These are phyloP conservation scores for Euborellia annulipes DNA, from an alignment of 1,140 invertebrate species.

Conservation along the genomic window DNA sequence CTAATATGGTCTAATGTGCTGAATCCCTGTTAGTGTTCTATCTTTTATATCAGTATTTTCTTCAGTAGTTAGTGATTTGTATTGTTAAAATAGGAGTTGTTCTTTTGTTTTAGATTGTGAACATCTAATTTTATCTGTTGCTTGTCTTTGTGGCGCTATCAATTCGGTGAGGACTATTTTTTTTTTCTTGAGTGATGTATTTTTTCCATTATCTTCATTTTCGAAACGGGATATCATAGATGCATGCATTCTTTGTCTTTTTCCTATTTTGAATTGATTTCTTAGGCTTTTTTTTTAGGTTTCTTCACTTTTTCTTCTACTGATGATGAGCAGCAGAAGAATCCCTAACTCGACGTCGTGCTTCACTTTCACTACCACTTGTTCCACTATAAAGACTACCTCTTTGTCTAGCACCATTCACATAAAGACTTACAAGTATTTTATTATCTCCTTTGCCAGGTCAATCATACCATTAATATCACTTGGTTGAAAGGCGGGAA, in stretches of 20 bases:
- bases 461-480: constrained; percentile 52
- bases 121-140: constrained; percentile 62
- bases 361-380: constrained; percentile 31
- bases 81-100: constrained; percentile 12
- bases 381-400: constrained; percentile 50
- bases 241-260: not conserved
- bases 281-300: not conserved
- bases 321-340: constrained; percentile 25
- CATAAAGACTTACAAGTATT: constrained; percentile 55
- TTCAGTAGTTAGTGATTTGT: constrained; percentile 18
- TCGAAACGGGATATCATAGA: constrained; percentile 6
- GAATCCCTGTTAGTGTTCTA: too few relatives aligned
- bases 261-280: not conserved
- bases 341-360: constrained; percentile 11
- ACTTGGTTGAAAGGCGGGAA: constrained; percentile 25
- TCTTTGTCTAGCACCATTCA: constrained; percentile 53
- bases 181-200: constrained; percentile 35
- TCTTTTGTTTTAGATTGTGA: constrained; percentile 18
- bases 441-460: constrained; percentile 31
- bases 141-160: constrained; percentile 79
- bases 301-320: constrained; percentile 22
- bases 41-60: constrained; percentile 11
- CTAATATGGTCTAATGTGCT: too few relatives aligned
- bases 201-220: constrained; percentile 15
- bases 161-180: constrained; percentile 54